A percentile compares a stretch with the other conserved stretches of the same genome.
phyloP scores from a whole-genome alignment of 92 coral and sea anemone genomes.

The Epizoanthus ramosus region DNA sequence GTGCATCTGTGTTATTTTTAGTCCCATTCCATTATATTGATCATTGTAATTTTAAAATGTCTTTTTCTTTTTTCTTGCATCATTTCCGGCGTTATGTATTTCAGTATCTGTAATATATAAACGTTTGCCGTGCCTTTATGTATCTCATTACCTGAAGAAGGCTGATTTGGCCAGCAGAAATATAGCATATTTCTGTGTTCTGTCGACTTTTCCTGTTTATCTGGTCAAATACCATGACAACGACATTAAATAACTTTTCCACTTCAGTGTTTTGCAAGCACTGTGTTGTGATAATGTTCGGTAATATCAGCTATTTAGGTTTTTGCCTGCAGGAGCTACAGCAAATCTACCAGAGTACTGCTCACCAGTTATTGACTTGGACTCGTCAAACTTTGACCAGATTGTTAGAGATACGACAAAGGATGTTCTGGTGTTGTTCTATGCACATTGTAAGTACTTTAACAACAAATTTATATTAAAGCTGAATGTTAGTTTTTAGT shows the following conservation, averaged over 20 bases:
- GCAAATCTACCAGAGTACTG: slow-evolving; percentile 53
- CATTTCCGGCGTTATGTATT: too few relatives aligned
- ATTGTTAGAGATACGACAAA: slow-evolving; percentile 68
- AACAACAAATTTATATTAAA: too few relatives aligned
- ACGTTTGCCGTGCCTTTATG: too few relatives aligned
- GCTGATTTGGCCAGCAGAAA: too few relatives aligned
- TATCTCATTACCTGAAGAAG: too few relatives aligned
- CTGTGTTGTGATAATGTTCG: background rate
- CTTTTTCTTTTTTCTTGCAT: too few relatives aligned
- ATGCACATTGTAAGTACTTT: slow-evolving; percentile 87
- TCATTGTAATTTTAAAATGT: too few relatives aligned
- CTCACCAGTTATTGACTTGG: slow-evolving; percentile 60
- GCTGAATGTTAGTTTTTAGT: background rate
- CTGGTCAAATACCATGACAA: background rate
- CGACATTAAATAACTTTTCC: background rate
- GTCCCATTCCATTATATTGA: too few relatives aligned
- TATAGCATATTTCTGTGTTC: too few relatives aligned
- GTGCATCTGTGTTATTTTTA: too few relatives aligned
- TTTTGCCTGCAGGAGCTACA: slow-evolving; percentile 55
- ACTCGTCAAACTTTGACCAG: slow-evolving; percentile 76
- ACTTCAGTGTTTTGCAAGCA: background rate
- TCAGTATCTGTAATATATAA: too few relatives aligned
- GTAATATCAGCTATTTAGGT: background rate
- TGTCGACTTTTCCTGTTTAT: too few relatives aligned
- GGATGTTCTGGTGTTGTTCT: slow-evolving; percentile 92